Base-by-base conservation (phyloP, 2,888 invertebrate species). In the Embidobia sp. region DNA sequence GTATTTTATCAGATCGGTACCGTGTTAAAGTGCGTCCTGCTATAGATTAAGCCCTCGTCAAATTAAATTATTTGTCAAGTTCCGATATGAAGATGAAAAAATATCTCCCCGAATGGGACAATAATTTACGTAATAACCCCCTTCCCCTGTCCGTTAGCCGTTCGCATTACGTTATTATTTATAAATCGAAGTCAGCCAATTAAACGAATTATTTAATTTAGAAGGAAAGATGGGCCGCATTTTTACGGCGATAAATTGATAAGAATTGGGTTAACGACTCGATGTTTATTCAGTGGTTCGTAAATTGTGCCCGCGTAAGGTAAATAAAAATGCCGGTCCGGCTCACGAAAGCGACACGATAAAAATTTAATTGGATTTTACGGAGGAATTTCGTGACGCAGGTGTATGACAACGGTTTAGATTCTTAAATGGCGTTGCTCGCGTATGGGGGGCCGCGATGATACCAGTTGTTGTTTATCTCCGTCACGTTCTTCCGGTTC, bases 401-500 rank as follows among this genome's bases (percentile, higher is more conserved):
- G 64, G 74, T 78, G 76, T 66, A 49, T 40, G 73, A 72, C 57
- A 64, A 73, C 53, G 73, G 57, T 72, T 78, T 75, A 61, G 78
- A 78, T 76, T 78, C 78, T 53, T 22, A 70, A 77, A 69, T 42
- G 51, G 69, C 33, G 64, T 27, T 57, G 35, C 35, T 53, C 77
- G 76, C 59, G 49, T 8, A 15, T 10, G 18, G 11, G 44, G 18
- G 26, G 8, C 69, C 78, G 49, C 73, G 79, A 80, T 78, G 81
- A 80, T 79, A 76, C 64, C 59, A 59, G 72, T 76, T 74, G 51
- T 27, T 66, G 61, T 61, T 67, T 48, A 11, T 67, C 76, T 70
- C 27, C 72, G 74, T 61, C 51, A 70, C 51, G 76, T 79, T 75
- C 35, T 79, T 78, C 79, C 76, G 78, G 72, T 77, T 29, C 61